A percentile compares a stretch with the other conserved stretches of the same genome.
These are phyloP conservation scores for Adrianichthys oophorus DNA, from an alignment of 2,797 vertebrate species.

Conservation along the genomic window DNA sequence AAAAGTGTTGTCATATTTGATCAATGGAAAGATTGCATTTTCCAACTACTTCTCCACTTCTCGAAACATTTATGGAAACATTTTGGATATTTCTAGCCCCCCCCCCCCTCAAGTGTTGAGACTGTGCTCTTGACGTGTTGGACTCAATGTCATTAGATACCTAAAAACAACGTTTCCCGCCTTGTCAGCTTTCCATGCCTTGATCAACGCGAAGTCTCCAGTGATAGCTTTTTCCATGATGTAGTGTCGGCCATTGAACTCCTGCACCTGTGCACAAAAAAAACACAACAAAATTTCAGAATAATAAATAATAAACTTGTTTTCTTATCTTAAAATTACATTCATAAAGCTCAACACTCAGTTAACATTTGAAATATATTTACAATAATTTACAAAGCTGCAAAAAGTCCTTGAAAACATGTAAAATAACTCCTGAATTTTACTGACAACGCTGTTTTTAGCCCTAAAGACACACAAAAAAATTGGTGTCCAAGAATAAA, in stretches of 20 bases:
- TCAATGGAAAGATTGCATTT: too few species aligned
- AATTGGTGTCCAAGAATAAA: too few species aligned
- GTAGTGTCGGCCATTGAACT: slow-evolving; percentile 89
- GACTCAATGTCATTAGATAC: slow-evolving; percentile 60
- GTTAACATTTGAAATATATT: neutral
- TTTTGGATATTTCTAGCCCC: too few species aligned
- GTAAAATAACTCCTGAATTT: too few species aligned
- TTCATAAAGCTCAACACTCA: neutral
- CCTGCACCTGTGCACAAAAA: slow-evolving; percentile 81
- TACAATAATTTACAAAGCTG: too few species aligned
- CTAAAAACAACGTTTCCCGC: slow-evolving; percentile 96
- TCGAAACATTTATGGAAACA: too few species aligned
- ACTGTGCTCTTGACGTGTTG: neutral
- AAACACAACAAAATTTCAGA: neutral
- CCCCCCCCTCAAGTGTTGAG: too few species aligned
- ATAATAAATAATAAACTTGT: neutral
- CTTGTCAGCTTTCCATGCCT: slow-evolving; percentile 95
- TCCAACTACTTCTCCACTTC: too few species aligned
- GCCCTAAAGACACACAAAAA: too few species aligned
- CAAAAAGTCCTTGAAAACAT: too few species aligned
- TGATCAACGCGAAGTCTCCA: slow-evolving; percentile 93
- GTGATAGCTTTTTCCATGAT: slow-evolving; percentile 94
- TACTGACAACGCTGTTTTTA: too few species aligned
- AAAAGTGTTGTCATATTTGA: too few species aligned
- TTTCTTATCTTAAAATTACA: neutral